A percentile compares a stretch with the other conserved stretches of the same genome.
Conservation (phyloP, 2,797 vertebrate genomes). For the Macrochelys suwanniensis region DNA sequence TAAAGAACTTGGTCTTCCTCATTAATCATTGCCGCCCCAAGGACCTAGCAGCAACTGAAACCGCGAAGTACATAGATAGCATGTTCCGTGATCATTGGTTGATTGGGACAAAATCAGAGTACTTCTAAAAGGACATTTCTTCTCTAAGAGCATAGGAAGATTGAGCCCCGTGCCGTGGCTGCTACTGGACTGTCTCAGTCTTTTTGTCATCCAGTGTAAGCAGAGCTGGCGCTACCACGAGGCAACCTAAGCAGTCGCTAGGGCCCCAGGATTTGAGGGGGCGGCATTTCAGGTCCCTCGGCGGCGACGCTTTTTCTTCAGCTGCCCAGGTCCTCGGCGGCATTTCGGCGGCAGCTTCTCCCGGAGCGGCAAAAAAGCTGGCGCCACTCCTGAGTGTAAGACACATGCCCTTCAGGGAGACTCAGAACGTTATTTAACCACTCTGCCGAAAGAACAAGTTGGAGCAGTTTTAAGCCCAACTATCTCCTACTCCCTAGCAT, state of each 20-base stretch:
- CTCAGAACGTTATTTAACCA: neutral
- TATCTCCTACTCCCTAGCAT: neutral
- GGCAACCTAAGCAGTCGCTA: no score
- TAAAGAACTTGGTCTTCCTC: conserved; percentile 77
- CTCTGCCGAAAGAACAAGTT: neutral
- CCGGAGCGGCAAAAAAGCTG: no score
- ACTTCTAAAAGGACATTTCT: conserved; percentile 56
- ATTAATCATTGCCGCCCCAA: conserved; percentile 75
- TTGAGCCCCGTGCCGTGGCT: neutral
- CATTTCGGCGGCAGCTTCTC: no score
- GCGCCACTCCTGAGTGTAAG: neutral
- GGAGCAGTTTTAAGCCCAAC: accelerated
- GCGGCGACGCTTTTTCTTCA: no score
- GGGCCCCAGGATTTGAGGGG: no score
- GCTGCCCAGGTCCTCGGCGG: no score
- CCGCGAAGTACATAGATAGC: conserved; percentile 70
- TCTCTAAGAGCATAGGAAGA: neutral
- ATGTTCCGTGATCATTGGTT: conserved; percentile 67
- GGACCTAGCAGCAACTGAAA: conserved; percentile 63
- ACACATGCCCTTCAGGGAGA: accelerated
- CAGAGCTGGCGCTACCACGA: no score
- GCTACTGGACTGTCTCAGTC: neutral
- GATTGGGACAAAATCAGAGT: conserved; percentile 76
- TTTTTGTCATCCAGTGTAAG: neutral
- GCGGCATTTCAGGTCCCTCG: no score